Evolutionary conservation across 2,113 vertebrate species (phyloP), one percentile per base, ranked within the genome.

Genomic region (Illadopsis cleaveri): DNA sequence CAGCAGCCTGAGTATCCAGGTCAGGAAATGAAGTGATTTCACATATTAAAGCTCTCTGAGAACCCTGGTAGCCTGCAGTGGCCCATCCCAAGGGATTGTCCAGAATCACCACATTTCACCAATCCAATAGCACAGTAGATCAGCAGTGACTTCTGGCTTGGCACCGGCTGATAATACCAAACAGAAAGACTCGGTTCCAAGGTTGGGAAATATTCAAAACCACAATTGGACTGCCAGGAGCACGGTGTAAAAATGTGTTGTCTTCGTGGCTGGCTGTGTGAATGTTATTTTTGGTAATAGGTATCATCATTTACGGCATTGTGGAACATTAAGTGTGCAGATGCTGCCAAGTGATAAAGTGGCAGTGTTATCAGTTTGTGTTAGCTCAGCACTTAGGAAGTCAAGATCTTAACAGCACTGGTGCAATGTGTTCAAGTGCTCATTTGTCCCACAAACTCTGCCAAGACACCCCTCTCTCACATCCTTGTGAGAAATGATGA

Each of bases 21-120:
- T 79, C 69, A 94, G 86, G 64, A 93, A 95, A 94, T 73, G 31
- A 82, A 92, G 69, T 77, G 27, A 89, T 88, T 93, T 57, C 85
- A 73, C 38, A 28, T 56, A 10, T 37, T 47, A 60, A 83, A 89
- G 28, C 54, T 69, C 57, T 77, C 62, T 44, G n/a, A 93, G 72
- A 71, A 53, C 11, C 6, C 56, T 35, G 21, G 15, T 81, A 89
- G 47, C 20, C 51, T 93, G 38, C 60, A 76, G 51, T 44, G 70
- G 33, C 37, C 30, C 28, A 53, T 5, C 4, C 64, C 30, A 24
- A 66, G n/a, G 44, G 28, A 31, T 31, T 89, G 33, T 48, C 38
- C 47, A 61, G 69, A 60, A 93, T 69, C 28, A 76, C 62, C 73
- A 56, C 47, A 12, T 71, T 76, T 90, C 71, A 80, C 18, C 38